These are phyloP conservation scores for Schizothorax lantsangensis DNA, from an alignment of 2,797 vertebrate genomes.

Conservation along the genomic window DNA sequence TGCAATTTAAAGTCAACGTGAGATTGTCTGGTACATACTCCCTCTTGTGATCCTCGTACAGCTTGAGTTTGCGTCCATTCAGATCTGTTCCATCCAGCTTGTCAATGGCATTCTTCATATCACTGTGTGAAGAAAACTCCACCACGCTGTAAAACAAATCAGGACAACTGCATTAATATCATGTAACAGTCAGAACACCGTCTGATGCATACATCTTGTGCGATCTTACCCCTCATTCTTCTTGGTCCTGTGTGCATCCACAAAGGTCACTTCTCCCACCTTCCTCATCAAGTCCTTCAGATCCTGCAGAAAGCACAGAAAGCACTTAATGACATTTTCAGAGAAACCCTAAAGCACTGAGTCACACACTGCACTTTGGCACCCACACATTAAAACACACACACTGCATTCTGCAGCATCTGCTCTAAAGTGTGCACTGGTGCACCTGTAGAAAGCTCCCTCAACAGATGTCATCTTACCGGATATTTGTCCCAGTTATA, in stretches of 20 bases:
- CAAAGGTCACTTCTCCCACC: conserved; percentile 93
- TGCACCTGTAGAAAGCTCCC: conserved; percentile 41
- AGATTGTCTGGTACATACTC: conserved; percentile 70
- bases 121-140: conserved; percentile 91
- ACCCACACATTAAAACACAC: conserved; percentile 44
- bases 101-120: conserved; percentile 92
- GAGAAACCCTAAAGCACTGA: background rate
- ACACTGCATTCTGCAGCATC: conserved; percentile 45
- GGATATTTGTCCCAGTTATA: conserved; percentile 17
- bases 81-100: conserved; percentile 91
- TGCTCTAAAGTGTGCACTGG: conserved; percentile 45
- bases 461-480: conserved; percentile 42
- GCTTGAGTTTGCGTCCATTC: conserved; percentile 90
- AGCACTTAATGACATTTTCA: conserved; percentile 60
- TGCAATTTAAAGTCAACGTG: background rate
- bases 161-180: background rate
- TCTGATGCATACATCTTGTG: background rate
- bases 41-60: conserved; percentile 89
- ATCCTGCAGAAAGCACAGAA: conserved; percentile 83
- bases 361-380: conserved; percentile 34
- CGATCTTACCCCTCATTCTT: conserved; percentile 88
- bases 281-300: conserved; percentile 96
- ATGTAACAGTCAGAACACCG: background rate
- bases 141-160: conserved; percentile 80
- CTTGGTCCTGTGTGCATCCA: conserved; percentile 93